phyloP scores from a whole-genome alignment of 2,113 vertebrate species.

The Galeopterus variegatus region DNA sequence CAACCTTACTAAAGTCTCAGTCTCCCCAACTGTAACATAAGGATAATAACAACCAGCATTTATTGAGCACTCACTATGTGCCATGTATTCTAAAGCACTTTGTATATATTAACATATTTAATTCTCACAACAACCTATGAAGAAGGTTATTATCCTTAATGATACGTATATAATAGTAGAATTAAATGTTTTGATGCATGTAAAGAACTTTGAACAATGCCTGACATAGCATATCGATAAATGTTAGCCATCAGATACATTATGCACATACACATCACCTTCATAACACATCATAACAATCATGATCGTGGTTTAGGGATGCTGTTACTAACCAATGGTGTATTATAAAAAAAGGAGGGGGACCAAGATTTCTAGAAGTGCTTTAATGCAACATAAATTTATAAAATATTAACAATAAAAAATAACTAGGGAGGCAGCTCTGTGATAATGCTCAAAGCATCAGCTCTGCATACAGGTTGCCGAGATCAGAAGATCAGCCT shows the following conservation, averaged over 20 bases:
- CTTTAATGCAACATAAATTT: background rate
- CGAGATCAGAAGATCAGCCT: background rate
- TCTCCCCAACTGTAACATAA: background rate
- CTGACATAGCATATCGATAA: background rate
- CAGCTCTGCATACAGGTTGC: background rate
- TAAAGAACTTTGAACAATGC: background rate
- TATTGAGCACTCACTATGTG: background rate
- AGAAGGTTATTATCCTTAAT: background rate
- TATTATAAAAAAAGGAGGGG: background rate
- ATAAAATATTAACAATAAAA: constrained; percentile 55
- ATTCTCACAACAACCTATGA: background rate
- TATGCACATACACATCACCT: background rate
- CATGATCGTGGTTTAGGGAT: background rate
- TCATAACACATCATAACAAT: background rate
- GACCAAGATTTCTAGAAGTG: background rate
- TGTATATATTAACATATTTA: background rate
- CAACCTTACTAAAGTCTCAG: background rate
- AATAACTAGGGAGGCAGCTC: background rate
- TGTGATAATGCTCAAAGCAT: background rate
- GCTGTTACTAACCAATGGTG: background rate
- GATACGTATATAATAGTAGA: background rate
- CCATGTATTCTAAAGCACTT: background rate
- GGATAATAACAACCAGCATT: background rate
- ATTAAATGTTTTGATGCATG: background rate
- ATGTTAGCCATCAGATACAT: background rate